A percentile compares a stretch with the other conserved stretches of the same genome.
phyloP scores from a whole-genome alignment of 2,113 vertebrate species.

The Sinocyclocheilus maitianheensis region DNA sequence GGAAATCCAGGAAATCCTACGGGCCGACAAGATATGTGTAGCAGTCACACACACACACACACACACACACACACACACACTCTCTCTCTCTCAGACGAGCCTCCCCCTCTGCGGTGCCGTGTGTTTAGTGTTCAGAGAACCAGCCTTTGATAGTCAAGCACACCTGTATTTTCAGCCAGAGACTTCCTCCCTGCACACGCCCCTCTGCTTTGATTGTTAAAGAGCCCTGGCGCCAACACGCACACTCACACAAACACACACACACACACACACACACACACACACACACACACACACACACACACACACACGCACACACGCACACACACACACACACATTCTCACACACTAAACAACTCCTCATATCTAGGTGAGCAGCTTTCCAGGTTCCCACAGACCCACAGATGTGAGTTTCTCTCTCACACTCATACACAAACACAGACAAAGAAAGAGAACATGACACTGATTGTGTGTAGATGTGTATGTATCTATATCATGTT shows the following conservation, averaged over 20 bases:
- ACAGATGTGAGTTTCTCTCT: neutral
- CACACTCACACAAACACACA: too few relatives aligned
- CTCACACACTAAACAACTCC: too few relatives aligned
- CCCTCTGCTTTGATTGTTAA: constrained; percentile 56
- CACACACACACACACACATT: neutral
- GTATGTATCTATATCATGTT: neutral
- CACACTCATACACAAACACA: neutral
- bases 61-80: constrained; percentile 11
- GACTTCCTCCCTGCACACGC: constrained; percentile 52
- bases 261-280: too few relatives aligned
- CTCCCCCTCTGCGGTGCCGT: constrained; percentile 19
- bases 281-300: too few relatives aligned
- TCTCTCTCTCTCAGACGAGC: neutral
- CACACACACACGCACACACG: neutral
- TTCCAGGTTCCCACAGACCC: constrained; percentile 14
- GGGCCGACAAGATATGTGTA: neutral
- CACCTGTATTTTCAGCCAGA: constrained; percentile 60
- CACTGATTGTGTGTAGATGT: neutral
- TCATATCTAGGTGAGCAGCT: neutral
- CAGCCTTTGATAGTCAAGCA: constrained; percentile 54
- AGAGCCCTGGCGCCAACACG: constrained; percentile 51
- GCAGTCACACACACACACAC: constrained; percentile 12
- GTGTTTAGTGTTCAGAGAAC: constrained; percentile 53
- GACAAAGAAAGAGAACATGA: neutral
- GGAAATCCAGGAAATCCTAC: constrained; percentile 59